These are phyloP conservation scores for Sebastes oblongus DNA, from an alignment of 2,797 vertebrate species.

Conservation along the genomic window DNA sequence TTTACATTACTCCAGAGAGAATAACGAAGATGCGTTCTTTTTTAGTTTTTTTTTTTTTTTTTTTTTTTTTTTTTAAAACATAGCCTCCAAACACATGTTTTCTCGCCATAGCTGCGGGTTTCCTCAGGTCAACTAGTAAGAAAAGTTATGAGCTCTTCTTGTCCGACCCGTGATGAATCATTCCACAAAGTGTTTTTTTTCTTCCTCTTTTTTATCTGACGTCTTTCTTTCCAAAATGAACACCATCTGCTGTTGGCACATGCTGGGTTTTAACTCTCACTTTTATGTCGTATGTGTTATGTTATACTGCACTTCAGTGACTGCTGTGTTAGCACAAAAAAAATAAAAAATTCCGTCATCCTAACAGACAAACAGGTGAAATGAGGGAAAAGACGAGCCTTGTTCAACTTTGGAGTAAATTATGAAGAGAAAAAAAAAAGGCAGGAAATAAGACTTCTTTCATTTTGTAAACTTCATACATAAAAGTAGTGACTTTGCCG, in stretches of 20 bases:
- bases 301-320: neutral
- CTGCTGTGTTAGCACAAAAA: neutral
- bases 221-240: conserved; percentile 38
- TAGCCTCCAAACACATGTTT: neutral
- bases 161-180: conserved; percentile 26
- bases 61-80: neutral
- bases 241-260: conserved; percentile 37
- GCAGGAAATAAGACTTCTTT: neutral
- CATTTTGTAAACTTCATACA: neutral
- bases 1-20: conserved; percentile 12
- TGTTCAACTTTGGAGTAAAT: neutral
- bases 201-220: conserved; percentile 2
- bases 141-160: conserved; percentile 27
- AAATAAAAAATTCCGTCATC: neutral
- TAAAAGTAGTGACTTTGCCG: conserved; percentile 8
- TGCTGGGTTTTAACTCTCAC: conserved; percentile 14
- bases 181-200: neutral
- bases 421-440: neutral
- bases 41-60: neutral
- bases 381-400: neutral
- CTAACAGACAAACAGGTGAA: neutral
- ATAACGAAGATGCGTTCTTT: neutral
- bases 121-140: conserved; percentile 26
- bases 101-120: neutral
- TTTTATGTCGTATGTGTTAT: conserved; percentile 15